A percentile compares a stretch with the other conserved stretches of the same genome.
Conservation (phyloP, 2,113 vertebrate genomes). For the Paedocypris sp. region DNA sequence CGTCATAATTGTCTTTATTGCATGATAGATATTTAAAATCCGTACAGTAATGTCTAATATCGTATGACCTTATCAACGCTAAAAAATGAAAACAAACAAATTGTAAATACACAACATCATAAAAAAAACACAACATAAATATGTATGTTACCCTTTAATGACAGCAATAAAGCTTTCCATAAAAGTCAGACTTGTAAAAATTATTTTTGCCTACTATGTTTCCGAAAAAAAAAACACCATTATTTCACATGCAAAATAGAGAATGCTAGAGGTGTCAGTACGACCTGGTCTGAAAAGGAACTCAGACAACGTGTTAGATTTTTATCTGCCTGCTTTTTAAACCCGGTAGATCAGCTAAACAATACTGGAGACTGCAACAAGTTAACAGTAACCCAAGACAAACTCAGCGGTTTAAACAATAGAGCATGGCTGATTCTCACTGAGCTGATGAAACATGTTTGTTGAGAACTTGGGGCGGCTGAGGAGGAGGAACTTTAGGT, state of each 20-base stretch:
- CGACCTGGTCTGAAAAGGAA: background rate
- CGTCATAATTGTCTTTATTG: too few relatives aligned
- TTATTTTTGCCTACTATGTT: too few relatives aligned
- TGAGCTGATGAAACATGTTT: slow-evolving; percentile 42
- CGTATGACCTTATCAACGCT: too few relatives aligned
- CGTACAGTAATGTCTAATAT: too few relatives aligned
- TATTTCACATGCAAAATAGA: too few relatives aligned
- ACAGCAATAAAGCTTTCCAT: slow-evolving; percentile 9
- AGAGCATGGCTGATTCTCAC: background rate
- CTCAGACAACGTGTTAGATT: slow-evolving; percentile 1
- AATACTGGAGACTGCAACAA: too few relatives aligned
- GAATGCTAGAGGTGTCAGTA: background rate
- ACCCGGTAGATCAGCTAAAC: background rate
- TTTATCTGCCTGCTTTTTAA: background rate
- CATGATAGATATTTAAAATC: too few relatives aligned
- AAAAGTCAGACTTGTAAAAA: too few relatives aligned
- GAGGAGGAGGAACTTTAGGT: slow-evolving; percentile 59
- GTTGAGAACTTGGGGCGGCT: slow-evolving; percentile 48
- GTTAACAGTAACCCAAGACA: too few relatives aligned
- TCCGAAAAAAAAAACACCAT: too few relatives aligned
- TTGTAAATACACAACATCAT: too few relatives aligned
- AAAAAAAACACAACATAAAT: slow-evolving; percentile 16
- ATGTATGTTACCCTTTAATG: slow-evolving; percentile 22
- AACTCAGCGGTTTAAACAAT: background rate
- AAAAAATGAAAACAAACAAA: too few relatives aligned